Base-by-base conservation (phyloP, 1,140 invertebrate species). In the Drosophila novamexicana region DNA sequence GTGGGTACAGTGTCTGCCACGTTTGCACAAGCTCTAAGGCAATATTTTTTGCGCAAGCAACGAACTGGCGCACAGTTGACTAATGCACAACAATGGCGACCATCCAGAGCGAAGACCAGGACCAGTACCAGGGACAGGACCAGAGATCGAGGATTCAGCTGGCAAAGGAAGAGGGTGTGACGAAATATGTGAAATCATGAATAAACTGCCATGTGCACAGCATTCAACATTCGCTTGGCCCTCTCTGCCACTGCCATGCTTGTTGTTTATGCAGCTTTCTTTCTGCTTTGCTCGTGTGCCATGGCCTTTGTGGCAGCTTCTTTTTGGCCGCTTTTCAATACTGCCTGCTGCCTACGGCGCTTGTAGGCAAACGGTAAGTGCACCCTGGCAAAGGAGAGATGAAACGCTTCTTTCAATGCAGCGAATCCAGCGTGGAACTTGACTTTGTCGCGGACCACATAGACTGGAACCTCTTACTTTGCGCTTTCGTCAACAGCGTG, bases 161-260 rank as follows among this genome's bases (percentile, higher is more conserved):
- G 12, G 22, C 40, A 39, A 22, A 6, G 36, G n/a, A 7, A 14
- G 49, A 39, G 39, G 16, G 34, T 7, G 54, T 52, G 36, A 75
- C 73, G 54, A 89, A 84, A 89, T 89, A 89, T 89, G 84, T 89
- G 84, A 89, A 89, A 89, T 89, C 84, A 89, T 89, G 84, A 89
- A 89, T 89, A 89, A 89, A 89, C 84, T 89, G 84, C 84, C 84
- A 89, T 89, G 84, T 89, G 84, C 84, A 89, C 79, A 89, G 68
- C 84, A 80, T 83, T 88, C 79, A 88, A 77, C 69, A 82, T 82
- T 75, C 75, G 59, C 45, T 63, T 42, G 36, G 58, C 75, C 56
- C 63, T 32, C 16, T 42, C 12, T 36, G 32, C 18, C n/a, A 14
- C 14, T 47, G 16, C 44, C 8, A n/a, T 6, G 29, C 29, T 45